Evolutionary conservation across 2,113 vertebrate species (phyloP), one percentile per base, ranked within the genome.

Genomic region (Columbina picui): DNA sequence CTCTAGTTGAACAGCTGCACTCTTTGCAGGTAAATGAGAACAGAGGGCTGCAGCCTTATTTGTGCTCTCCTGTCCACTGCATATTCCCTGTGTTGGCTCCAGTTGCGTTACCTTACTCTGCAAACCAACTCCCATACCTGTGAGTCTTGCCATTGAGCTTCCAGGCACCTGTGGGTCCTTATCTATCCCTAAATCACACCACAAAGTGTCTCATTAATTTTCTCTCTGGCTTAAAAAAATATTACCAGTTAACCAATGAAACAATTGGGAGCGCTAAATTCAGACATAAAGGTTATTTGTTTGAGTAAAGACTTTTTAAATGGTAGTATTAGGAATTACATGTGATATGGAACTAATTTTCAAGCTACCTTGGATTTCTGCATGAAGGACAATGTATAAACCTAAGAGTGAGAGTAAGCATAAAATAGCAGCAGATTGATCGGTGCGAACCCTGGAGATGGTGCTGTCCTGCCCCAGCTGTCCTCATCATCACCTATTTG

Each of bases 331-430:
- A 94, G 87, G 84, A 96, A 82, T 82, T 60, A 74, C 14, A 27
- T 36, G 50, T 50, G 88, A 87, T 77, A 87, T 3, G 9, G 88
- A 87, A 92, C 55, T 91, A 68, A 94, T 95, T 96, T 96, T 85
- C 70, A 93, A 96, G 87, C 75, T 95, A 87, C 56, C 73, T 96
- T 94, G 85, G 83, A 93, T 86, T 94, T 65, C 83, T 94, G 87
- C 65, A 43, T 16, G 65, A 87, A 94, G 88, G 76, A 78, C 85
- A 70, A 84, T 18, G 47, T 32, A 81, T 30, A 95, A 97, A 83
- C 38, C 75, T 56, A 84, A 94, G 82, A n/a, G 26, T 25, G 7
- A 94, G 86, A 86, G n/a, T 69, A 29, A 97, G 81, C 89, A 94
- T 20, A 94, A 95, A 94, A 14, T 41, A 94, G 57, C 80, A 94